These are phyloP conservation scores for Polietes domitor DNA, from an alignment of 2,888 invertebrate genomes.

Conservation along the genomic window DNA sequence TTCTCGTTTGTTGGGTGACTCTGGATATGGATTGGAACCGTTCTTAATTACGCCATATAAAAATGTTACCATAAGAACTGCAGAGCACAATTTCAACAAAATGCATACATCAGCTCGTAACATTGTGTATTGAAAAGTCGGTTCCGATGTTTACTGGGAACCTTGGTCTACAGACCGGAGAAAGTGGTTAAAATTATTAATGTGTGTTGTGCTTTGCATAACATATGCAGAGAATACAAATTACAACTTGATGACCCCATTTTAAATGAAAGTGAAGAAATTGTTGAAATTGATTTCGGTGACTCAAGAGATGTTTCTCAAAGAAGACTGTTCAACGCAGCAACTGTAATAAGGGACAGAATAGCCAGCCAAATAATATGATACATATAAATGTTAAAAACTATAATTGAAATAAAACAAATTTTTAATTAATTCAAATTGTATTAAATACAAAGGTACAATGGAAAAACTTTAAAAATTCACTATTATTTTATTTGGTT, in stretches of 20 bases:
- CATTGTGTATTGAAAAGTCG: background rate
- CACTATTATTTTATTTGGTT: no score
- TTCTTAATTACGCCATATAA: background rate
- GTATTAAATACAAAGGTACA: background rate
- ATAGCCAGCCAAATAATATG: background rate
- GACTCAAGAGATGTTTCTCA: background rate
- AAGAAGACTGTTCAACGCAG: background rate
- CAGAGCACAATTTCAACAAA: background rate
- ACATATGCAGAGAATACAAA: background rate
- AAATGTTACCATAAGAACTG: background rate
- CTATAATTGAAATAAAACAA: background rate
- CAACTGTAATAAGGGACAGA: background rate
- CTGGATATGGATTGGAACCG: no score
- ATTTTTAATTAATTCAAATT: background rate
- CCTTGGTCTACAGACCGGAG: no score
- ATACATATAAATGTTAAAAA: background rate
- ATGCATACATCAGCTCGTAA: background rate
- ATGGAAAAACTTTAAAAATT: background rate
- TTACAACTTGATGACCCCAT: background rate
- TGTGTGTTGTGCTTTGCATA: background rate
- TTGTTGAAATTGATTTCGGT: background rate
- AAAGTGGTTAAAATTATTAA: background rate
- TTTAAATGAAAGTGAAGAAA: background rate
- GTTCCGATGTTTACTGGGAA: background rate
- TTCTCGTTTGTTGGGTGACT: background rate